Evolutionary conservation across 2,888 invertebrate genomes (phyloP).

Genomic region (Eulithis prunata): DNA sequence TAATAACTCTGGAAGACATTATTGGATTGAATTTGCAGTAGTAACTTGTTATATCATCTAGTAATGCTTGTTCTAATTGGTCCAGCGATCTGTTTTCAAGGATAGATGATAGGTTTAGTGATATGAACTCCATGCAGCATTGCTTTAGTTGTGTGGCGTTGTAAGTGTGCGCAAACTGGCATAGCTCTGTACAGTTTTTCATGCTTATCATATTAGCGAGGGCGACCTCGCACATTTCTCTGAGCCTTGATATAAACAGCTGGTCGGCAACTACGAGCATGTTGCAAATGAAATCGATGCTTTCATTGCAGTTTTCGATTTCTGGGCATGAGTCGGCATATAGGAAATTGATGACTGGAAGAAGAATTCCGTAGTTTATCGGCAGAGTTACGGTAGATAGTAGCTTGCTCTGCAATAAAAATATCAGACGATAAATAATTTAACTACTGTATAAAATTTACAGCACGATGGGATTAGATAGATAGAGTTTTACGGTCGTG

Average conservation of each 20-base stretch:
- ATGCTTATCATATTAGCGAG: constrained; percentile 87
- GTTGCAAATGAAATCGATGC: constrained; percentile 89
- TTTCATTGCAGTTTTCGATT: constrained; percentile 82
- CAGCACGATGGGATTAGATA: constrained; percentile 20
- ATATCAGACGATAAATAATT: constrained; percentile 8
- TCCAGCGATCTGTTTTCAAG: constrained; percentile 88
- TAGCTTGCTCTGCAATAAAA: constrained; percentile 78
- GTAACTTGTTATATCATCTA: constrained; percentile 87
- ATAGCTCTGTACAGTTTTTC: constrained; percentile 90
- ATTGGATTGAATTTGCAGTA: constrained; percentile 86
- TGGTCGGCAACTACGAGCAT: constrained; percentile 92
- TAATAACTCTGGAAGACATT: constrained; percentile 87
- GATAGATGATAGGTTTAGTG: constrained; percentile 88
- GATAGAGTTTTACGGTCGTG: not conserved
- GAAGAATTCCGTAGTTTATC: constrained; percentile 84
- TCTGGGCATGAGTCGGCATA: constrained; percentile 88
- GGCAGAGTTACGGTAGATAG: constrained; percentile 84
- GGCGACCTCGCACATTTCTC: constrained; percentile 88
- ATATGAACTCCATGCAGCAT: constrained; percentile 91
- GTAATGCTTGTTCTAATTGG: constrained; percentile 83
- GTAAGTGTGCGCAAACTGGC: constrained; percentile 90
- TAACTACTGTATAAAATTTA: constrained; percentile 23
- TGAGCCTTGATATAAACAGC: constrained; percentile 88
- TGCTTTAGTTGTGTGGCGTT: constrained; percentile 89
- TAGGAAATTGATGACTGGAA: constrained; percentile 89